phyloP scores from a whole-genome alignment of 1,140 invertebrate species.

The Venturia canescens region DNA sequence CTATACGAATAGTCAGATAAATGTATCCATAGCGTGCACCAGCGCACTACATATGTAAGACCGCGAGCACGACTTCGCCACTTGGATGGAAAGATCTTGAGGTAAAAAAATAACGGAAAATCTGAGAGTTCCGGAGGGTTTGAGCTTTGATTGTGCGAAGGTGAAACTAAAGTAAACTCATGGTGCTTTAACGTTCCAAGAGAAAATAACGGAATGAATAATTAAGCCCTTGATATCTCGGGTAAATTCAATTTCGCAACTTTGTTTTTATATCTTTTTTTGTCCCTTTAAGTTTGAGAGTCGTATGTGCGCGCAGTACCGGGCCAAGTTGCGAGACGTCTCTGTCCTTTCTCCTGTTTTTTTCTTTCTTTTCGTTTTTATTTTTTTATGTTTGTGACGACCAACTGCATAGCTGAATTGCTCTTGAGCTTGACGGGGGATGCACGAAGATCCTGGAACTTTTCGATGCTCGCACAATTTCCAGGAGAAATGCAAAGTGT shows the following conservation, averaged over 20 bases:
- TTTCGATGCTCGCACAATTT: background rate
- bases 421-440: background rate
- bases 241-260: slow-evolving; percentile 11
- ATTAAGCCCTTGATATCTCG: slow-evolving; percentile 34
- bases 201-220: slow-evolving; percentile 22
- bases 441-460: background rate
- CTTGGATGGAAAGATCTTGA: slow-evolving; percentile 18
- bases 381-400: too few species aligned
- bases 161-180: slow-evolving; percentile 17
- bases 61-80: slow-evolving; percentile 9
- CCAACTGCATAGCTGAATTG: too few species aligned
- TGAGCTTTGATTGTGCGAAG: slow-evolving; percentile 33
- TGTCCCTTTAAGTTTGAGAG: background rate
- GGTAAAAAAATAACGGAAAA: background rate
- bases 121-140: background rate
- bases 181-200: background rate
- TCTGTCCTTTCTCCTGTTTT: too few species aligned
- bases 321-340: too few species aligned
- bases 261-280: background rate
- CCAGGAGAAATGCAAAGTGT: background rate
- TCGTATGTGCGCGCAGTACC: too few species aligned
- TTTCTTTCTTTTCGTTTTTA: too few species aligned
- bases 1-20: background rate
- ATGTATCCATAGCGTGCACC: background rate
- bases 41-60: slow-evolving; percentile 20